These are phyloP conservation scores for Tethea ocularis DNA, from an alignment of 2,888 invertebrate species.

Conservation along the genomic window DNA sequence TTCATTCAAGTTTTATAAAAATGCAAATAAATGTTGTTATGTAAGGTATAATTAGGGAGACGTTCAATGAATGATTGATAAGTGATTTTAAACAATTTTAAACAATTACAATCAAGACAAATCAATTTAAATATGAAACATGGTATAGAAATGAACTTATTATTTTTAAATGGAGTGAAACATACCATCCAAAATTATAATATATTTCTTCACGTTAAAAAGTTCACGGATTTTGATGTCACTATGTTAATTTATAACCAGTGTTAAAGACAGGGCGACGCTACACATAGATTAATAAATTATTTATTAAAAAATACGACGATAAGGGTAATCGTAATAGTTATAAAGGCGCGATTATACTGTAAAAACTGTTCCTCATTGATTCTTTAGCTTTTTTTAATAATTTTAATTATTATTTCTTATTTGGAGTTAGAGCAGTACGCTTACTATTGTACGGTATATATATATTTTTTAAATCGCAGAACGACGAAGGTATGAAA, in stretches of 20 bases:
- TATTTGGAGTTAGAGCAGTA: constrained; percentile 73
- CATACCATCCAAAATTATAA: too few species aligned
- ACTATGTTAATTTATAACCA: not conserved
- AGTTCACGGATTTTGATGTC: not conserved
- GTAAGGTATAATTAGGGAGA: too few species aligned
- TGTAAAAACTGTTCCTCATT: constrained; percentile 67
- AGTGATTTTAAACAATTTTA: too few species aligned
- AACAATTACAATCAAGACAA: too few species aligned
- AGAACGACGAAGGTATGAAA: constrained; percentile 59
- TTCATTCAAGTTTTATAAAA: too few species aligned
- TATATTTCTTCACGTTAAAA: too few species aligned
- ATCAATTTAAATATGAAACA: too few species aligned
- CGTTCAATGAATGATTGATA: too few species aligned
- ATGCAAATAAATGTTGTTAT: too few species aligned
- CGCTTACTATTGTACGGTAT: constrained; percentile 77
- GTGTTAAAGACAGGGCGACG: constrained; percentile 28
- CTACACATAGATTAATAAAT: constrained; percentile 46
- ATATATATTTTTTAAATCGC: constrained; percentile 40
- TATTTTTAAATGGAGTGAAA: too few species aligned
- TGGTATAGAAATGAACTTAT: too few species aligned
- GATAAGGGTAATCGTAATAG: not conserved
- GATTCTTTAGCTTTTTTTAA: constrained; percentile 51
- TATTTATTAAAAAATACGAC: constrained; percentile 47
- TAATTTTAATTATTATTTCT: constrained; percentile 60
- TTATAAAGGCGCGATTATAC: constrained; percentile 30